Evolutionary conservation across 2,888 invertebrate genomes (phyloP).

Genomic region (Ferrisia virgata): DNA sequence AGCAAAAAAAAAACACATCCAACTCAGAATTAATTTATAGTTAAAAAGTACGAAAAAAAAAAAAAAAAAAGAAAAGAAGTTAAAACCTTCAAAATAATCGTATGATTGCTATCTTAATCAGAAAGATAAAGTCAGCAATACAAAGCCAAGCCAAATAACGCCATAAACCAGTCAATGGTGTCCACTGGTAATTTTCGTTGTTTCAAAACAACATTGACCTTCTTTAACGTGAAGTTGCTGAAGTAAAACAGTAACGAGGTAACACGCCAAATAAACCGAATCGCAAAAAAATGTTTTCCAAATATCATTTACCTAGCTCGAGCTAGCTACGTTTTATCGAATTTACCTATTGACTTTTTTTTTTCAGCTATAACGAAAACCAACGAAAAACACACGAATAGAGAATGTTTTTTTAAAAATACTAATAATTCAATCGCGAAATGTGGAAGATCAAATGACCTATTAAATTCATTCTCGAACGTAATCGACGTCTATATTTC

Average conservation of each 20-base stretch:
- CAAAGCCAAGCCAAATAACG: constrained; percentile 9
- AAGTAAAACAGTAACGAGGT: constrained; percentile 21
- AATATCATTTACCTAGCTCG: not conserved
- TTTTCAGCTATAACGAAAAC: no score
- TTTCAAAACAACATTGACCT: constrained; percentile 33
- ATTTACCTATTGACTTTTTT: not conserved
- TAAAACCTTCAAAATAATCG: constrained; percentile 21
- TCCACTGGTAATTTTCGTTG: constrained; percentile 24
- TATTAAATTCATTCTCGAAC: not conserved
- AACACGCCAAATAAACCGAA: not conserved
- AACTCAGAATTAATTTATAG: not conserved
- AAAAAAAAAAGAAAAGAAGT: not conserved
- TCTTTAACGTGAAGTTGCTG: constrained; percentile 8
- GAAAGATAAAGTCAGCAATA: not conserved
- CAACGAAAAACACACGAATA: no score
- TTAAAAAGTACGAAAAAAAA: no score
- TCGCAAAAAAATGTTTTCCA: not conserved
- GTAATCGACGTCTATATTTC: not conserved
- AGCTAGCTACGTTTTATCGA: not conserved
- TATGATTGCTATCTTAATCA: constrained; percentile 16
- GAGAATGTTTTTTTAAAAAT: not conserved
- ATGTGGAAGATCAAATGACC: not conserved
- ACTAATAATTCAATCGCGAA: not conserved
- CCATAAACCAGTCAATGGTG: constrained; percentile 29
- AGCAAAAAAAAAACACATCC: not conserved